Evolutionary conservation across 2,888 invertebrate genomes (phyloP).

Genomic region (Lithophane leautieri): DNA sequence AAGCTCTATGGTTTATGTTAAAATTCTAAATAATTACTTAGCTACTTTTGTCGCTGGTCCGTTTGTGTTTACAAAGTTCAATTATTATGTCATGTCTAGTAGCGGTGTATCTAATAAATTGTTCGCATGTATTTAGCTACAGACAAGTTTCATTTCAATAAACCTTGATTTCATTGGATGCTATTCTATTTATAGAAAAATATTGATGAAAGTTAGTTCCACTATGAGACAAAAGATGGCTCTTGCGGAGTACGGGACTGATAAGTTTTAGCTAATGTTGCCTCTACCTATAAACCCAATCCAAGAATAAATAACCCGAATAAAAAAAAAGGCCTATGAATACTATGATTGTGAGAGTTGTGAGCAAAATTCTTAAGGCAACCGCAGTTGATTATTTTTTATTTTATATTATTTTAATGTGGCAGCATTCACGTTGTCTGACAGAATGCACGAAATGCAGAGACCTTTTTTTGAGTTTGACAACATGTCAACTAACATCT

Average conservation of each 20-base stretch:
- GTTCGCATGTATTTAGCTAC: neutral
- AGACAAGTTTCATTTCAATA: neutral
- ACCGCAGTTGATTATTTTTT: neutral
- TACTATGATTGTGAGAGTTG: neutral
- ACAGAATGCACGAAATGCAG: no score
- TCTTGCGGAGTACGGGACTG: no score
- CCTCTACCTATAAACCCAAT: no score
- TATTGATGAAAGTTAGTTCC: neutral
- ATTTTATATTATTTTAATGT: neutral
- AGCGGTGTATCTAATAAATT: neutral
- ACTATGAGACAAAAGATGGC: constrained; percentile 1
- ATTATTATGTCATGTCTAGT: neutral
- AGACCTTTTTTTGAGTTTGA: constrained; percentile 15
- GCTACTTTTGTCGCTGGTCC: neutral
- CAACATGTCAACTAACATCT: neutral
- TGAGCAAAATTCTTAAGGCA: neutral
- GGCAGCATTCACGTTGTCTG: neutral
- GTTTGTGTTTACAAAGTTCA: neutral
- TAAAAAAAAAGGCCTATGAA: neutral
- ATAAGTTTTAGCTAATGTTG: no score
- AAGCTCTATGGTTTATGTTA: no score
- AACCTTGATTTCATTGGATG: neutral
- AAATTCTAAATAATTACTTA: no score
- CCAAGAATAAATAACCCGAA: no score
- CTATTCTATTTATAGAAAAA: neutral